Conservation (phyloP, 2,113 vertebrate genomes). For the Ceyx cyanopectus region DNA sequence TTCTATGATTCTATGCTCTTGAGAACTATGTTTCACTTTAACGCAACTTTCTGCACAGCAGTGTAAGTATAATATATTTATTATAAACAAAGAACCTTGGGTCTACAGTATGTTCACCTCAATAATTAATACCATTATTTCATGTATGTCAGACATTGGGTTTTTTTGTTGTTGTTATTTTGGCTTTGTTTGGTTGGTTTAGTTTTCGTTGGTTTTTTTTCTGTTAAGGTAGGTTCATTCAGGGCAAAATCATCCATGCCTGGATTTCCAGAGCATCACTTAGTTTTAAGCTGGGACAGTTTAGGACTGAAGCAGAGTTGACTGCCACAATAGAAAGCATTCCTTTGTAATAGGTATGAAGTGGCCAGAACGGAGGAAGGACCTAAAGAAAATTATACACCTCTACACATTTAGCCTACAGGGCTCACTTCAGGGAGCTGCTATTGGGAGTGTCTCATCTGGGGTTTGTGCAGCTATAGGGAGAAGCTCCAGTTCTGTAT, state of each 20-base stretch:
- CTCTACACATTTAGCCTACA: background rate
- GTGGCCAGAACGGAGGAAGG: background rate
- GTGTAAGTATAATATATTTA: background rate
- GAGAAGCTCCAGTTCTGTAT: background rate
- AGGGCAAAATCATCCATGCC: background rate
- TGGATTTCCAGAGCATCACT: background rate
- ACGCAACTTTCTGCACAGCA: background rate
- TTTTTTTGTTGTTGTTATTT: background rate
- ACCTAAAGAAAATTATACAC: background rate
- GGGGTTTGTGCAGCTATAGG: background rate
- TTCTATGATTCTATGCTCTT: background rate
- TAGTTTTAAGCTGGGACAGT: background rate
- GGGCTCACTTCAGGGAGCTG: background rate
- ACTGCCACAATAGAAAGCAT: background rate
- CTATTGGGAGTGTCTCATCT: rapidly evolving
- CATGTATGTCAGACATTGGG: rapidly evolving
- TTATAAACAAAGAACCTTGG: background rate
- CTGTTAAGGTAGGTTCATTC: background rate
- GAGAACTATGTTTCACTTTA: background rate
- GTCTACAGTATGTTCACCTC: background rate
- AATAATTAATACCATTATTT: background rate
- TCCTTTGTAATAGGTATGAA: background rate
- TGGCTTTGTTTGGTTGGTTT: background rate
- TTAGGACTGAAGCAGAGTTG: background rate
- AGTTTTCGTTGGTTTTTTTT: background rate